These are phyloP conservation scores for Mimas tiliae DNA, from an alignment of 2,888 invertebrate genomes.

Conservation along the genomic window DNA sequence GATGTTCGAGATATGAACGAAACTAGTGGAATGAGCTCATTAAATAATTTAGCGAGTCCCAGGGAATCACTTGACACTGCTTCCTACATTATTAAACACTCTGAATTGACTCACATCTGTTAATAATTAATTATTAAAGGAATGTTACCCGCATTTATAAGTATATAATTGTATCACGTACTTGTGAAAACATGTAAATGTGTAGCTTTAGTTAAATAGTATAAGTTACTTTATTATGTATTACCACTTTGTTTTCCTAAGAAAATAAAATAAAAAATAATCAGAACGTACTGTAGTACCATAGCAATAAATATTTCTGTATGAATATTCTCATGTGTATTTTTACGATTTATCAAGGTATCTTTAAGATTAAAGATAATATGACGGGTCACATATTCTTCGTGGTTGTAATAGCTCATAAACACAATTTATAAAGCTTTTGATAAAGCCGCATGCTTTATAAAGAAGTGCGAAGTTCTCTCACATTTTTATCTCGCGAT, in stretches of 20 bases:
- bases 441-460: not conserved
- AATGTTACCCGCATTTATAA: slow-evolving; percentile 29
- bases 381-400: not conserved
- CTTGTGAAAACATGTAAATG: no score
- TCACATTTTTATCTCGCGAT: not conserved
- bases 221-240: no score
- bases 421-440: slow-evolving; percentile 5
- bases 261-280: no score
- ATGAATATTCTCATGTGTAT: not conserved
- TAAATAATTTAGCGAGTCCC: slow-evolving; percentile 61
- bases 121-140: slow-evolving; percentile 51
- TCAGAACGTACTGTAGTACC: no score
- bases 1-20: slow-evolving; percentile 41
- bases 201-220: no score
- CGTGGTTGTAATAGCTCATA: not conserved
- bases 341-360: not conserved
- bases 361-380: not conserved
- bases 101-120: slow-evolving; percentile 55
- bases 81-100: slow-evolving; percentile 60
- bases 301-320: not conserved
- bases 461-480: not conserved
- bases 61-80: slow-evolving; percentile 53
- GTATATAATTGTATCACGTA: not conserved
- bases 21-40: slow-evolving; percentile 45
- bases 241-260: no score